These are phyloP conservation scores for Myripristis murdjan DNA, from an alignment of 2,797 vertebrate species.

Conservation along the genomic window DNA sequence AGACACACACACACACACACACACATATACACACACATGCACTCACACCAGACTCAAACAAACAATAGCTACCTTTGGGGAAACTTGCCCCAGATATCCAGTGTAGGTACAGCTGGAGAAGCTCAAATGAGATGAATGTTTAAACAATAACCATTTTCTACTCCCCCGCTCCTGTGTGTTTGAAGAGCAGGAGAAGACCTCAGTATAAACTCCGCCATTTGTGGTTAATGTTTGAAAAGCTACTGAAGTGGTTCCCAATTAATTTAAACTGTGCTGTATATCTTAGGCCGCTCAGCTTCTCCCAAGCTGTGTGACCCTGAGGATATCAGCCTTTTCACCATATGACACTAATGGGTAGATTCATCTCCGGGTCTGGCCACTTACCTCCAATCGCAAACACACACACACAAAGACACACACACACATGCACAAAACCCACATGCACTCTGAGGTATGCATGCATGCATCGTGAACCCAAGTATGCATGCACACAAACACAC, in stretches of 20 bases:
- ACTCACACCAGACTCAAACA: constrained; percentile 33
- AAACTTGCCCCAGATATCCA: constrained; percentile 51
- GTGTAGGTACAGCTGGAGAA: constrained; percentile 79
- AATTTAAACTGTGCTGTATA: constrained; percentile 63
- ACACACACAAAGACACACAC: constrained; percentile 21
- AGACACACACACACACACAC: too few species aligned
- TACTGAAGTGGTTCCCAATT: constrained; percentile 77
- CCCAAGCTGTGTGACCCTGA: constrained; percentile 50
- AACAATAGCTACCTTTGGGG: constrained; percentile 48
- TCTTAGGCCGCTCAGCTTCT: constrained; percentile 52
- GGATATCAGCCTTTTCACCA: constrained; percentile 59
- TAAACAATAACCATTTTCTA: constrained; percentile 77
- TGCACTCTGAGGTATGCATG: not conserved
- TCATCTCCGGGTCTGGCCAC: constrained; percentile 62
- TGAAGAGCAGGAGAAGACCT: constrained; percentile 60
- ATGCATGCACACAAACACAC: not conserved
- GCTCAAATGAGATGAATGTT: constrained; percentile 79
- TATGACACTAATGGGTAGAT: constrained; percentile 77
- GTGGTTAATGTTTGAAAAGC: constrained; percentile 79
- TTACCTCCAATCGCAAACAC: constrained; percentile 44
- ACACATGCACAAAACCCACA: constrained; percentile 1
- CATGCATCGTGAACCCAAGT: not conserved
- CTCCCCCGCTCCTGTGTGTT: constrained; percentile 55
- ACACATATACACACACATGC: not conserved
- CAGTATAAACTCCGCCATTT: constrained; percentile 70